These are phyloP conservation scores for Drosophila takahashii DNA, from an alignment of 1,140 invertebrate species.

Conservation along the genomic window DNA sequence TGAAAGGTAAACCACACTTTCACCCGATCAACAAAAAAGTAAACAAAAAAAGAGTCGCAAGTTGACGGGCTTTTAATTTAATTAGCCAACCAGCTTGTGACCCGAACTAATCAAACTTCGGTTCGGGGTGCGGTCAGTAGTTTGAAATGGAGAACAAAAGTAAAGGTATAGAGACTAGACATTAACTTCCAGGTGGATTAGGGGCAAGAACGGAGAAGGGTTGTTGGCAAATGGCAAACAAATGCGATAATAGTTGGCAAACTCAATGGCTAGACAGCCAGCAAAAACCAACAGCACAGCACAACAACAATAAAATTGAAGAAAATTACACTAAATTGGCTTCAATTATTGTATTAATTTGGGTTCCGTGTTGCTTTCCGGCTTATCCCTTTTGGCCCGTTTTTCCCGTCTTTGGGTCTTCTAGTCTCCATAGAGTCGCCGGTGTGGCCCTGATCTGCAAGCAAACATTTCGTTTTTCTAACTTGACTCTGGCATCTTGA, in stretches of 20 bases:
- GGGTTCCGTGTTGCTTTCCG: conserved; percentile 84
- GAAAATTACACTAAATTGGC: conserved; percentile 84
- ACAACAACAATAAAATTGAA: conserved; percentile 62
- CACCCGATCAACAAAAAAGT: conserved; percentile 21
- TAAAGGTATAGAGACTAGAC: conserved; percentile 21
- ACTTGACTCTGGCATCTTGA: conserved; percentile 73
- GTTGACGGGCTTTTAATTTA: conserved; percentile 54
- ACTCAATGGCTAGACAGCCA: conserved; percentile 74
- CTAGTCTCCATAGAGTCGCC: conserved; percentile 29
- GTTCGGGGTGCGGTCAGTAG: conserved; percentile 48
- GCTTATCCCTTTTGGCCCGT: conserved; percentile 77
- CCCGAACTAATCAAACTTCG: conserved; percentile 50
- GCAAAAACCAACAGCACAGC: conserved; percentile 43
- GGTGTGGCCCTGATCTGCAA: conserved; percentile 42
- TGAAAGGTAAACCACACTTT: conserved; percentile 58
- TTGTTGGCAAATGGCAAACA: conserved; percentile 71
- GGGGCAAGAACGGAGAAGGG: conserved; percentile 30
- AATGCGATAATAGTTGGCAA: conserved; percentile 80
- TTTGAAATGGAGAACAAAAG: conserved; percentile 49
- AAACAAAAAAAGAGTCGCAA: background rate
- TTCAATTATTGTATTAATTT: conserved; percentile 85
- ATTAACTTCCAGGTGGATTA: conserved; percentile 64
- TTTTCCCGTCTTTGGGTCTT: conserved; percentile 21
- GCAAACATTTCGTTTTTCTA: conserved; percentile 77
- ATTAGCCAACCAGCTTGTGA: conserved; percentile 36